Evolutionary conservation across 1,140 invertebrate species (phyloP), one percentile per base, ranked within the genome.

Genomic region (Aphelinus certus): DNA sequence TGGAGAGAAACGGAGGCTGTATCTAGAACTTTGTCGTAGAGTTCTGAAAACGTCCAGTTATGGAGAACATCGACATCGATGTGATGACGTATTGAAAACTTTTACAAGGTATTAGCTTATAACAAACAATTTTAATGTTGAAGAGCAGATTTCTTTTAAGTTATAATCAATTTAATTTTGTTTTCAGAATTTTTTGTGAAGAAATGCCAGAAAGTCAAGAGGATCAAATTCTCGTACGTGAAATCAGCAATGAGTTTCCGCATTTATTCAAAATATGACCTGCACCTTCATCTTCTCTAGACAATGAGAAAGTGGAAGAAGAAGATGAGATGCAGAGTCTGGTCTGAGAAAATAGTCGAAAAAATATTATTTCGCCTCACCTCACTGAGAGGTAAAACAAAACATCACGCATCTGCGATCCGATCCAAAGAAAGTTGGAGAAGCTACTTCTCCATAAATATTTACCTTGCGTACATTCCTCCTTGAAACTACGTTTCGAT

Each of bases 211-310:
- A 89, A 71, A 94, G 94, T 81, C 89, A 91, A 73, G 89, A 89
- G 43, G 94, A 95, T 84, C 94, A 95, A 81, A 89, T 91, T 77
- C 87, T 95, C 55, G 93, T 95, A 26, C 88, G 93, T 60, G 93
- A 94, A 76, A 95, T 95, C 71, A 92, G 92, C 76, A 94, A 94
- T 81, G 93, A 95, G 85, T 95, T 95, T 89, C 94, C 94, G n/a
- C 92, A 94, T 79, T 91, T 93, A 80, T 95, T 95, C 82, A 93
- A 94, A 84, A 85, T 86, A 80, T 87, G 85, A 88, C 86, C 82
- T 80, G 78, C 80, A 63, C 69, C 81, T 47, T 77, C 77, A 47
- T 73, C 83, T 82, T 84, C 83, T 71, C 78, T 77, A 4, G 76
- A 78, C n/a, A 70, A 74, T 58, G 79, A 82, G 56, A 49, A 7